phyloP scores from a whole-genome alignment of 2,797 vertebrate genomes.

The Pangasius sanitwongsei region DNA sequence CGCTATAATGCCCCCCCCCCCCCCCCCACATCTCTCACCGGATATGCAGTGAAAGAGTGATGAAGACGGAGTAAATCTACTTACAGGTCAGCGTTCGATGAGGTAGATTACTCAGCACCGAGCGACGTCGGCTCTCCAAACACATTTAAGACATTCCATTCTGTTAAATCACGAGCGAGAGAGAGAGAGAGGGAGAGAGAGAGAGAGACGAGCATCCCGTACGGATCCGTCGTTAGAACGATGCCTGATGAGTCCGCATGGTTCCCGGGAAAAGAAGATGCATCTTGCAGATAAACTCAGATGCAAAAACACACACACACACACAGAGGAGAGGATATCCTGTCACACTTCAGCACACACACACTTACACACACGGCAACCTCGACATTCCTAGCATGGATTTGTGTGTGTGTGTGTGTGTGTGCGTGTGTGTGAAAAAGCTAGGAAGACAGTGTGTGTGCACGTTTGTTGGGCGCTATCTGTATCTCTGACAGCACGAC shows the following conservation, averaged over 20 bases:
- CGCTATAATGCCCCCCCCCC: neutral
- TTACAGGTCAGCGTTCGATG: conserved; percentile 43
- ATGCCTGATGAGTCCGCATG: conserved; percentile 23
- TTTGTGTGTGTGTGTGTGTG: neutral
- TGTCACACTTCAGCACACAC: conserved; percentile 6
- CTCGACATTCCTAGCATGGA: neutral
- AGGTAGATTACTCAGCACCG: conserved; percentile 17
- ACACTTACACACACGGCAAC: neutral
- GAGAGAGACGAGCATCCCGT: neutral
- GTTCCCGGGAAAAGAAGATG: conserved; percentile 35
- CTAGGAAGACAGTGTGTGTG: neutral
- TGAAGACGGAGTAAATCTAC: conserved; percentile 7
- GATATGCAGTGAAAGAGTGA: neutral
- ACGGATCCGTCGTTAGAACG: conserved; percentile 31
- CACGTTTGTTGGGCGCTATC: neutral
- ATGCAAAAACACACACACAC: neutral
- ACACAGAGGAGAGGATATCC: conserved; percentile 29
- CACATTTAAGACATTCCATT: conserved; percentile 6
- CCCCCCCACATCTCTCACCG: neutral
- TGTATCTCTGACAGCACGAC: neutral
- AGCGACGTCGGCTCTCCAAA: neutral
- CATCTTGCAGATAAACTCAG: conserved; percentile 27
- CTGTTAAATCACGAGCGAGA: neutral
- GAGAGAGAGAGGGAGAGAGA: neutral
- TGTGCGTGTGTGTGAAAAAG: neutral